phyloP scores from a whole-genome alignment of 2,797 vertebrate genomes.

The Tympanoctomys barrerae region DNA sequence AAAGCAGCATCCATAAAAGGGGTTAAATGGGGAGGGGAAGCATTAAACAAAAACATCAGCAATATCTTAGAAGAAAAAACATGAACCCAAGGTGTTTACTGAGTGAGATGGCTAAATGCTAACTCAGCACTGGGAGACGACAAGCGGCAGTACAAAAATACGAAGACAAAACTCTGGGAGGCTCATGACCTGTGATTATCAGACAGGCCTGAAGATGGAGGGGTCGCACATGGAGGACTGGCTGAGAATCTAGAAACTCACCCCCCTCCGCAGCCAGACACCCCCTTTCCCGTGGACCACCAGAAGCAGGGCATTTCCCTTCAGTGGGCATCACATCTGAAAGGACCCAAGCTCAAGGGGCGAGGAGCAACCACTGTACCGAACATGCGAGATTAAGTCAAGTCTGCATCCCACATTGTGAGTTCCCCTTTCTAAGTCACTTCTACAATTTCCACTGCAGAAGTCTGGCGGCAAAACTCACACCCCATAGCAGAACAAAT shows the following conservation, averaged over 20 bases:
- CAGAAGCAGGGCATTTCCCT: background rate
- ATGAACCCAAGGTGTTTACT: background rate
- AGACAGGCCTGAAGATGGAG: background rate
- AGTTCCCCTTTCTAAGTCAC: background rate
- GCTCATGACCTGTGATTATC: background rate
- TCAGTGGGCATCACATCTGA: fast-evolving
- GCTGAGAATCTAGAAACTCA: background rate
- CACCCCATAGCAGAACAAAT: background rate
- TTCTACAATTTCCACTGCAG: background rate
- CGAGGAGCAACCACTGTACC: background rate
- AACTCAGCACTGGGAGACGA: background rate
- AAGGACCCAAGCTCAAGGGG: background rate
- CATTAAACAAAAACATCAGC: background rate
- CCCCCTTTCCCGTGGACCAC: background rate
- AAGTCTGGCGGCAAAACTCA: background rate
- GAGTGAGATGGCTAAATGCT: background rate
- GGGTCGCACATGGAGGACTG: background rate
- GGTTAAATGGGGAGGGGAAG: background rate
- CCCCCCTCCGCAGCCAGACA: background rate
- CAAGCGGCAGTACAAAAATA: background rate
- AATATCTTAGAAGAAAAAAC: background rate
- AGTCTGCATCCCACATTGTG: background rate
- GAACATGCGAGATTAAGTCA: background rate
- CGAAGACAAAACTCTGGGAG: background rate
- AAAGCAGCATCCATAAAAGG: background rate